Conservation (phyloP, 2,113 vertebrate species). For the Macrotis lagotis region DNA sequence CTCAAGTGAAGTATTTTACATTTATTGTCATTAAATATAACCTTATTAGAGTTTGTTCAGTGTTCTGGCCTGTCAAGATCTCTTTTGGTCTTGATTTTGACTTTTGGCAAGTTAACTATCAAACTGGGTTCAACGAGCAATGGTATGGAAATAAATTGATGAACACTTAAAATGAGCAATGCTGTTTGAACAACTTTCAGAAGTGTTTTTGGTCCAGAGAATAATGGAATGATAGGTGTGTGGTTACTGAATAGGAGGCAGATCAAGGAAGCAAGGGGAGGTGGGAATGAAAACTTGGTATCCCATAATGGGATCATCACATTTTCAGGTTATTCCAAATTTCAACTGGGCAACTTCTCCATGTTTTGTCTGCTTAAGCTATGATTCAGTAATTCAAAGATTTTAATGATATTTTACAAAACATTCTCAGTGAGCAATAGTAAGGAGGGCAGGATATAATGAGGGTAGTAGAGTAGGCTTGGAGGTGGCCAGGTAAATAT, state of each 20-base stretch:
- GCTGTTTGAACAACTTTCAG: neutral
- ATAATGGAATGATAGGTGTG: neutral
- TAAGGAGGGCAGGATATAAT: neutral
- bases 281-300: neutral
- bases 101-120: neutral
- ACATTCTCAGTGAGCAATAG: neutral
- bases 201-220: neutral
- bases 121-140: neutral
- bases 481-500: neutral
- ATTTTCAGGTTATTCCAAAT: neutral
- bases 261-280: neutral
- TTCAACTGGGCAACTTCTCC: neutral
- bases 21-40: neutral
- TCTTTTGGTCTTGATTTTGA: neutral
- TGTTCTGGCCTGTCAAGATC: neutral
- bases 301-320: neutral
- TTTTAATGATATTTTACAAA: neutral
- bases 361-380: neutral
- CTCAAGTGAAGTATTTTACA: neutral
- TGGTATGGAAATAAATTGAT: neutral
- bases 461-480: neutral
- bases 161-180: neutral
- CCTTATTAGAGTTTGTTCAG: neutral
- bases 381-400: neutral
- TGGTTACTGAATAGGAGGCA: neutral